Base-by-base conservation (phyloP, 2,797 vertebrate genomes). In the Hippopotamyrus pictus region DNA sequence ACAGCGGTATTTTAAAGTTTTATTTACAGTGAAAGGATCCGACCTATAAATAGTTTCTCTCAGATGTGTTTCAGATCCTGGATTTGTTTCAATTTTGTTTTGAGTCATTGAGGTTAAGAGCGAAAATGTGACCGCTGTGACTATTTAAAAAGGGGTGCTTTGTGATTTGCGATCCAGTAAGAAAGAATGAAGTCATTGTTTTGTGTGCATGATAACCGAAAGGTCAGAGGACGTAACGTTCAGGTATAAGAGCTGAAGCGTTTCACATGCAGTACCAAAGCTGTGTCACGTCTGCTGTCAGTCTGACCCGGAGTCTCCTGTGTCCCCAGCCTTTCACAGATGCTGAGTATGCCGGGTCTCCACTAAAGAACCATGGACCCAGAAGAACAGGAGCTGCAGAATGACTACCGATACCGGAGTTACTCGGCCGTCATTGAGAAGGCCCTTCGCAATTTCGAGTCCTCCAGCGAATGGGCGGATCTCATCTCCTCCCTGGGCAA, bases 401-500 rank as follows among this genome's bases (percentile, higher is more conserved):
- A 95, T 90, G 99, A 99, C 93, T 99, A 98, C 95, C 97, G 98
- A 86, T 99, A 99, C 93, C 97, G 97, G 90, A 99, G 93, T 94
- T 99, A 99, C 33, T 96, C 96, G 0, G 95, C 97, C 0, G 96
- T 96, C 3, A 99, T 99, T 51, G 99, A 99, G 93, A 99, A 99
- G 94, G 98, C 99, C 4, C 94, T 99, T 91, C 96, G 98, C 88
- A 99, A 98, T 94, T 99, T 99, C 89, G 99, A 99, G 91, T 99
- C 98, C 0, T 99, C 98, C 0, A 99, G 96, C 5, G 99, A 99
- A 93, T 99, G 99, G 99, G 99, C 99, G 0, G 99, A 99, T 93
- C 98, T 99, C 51, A 99, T 99, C 91, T 99, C 99, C 44, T 99
- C 97, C 2, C 96, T 99, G 89, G 99, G 99, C 86, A 99, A 99